These are phyloP conservation scores for Dolichallabes microphthalmus DNA, from an alignment of 2,113 vertebrate genomes.

Conservation along the genomic window DNA sequence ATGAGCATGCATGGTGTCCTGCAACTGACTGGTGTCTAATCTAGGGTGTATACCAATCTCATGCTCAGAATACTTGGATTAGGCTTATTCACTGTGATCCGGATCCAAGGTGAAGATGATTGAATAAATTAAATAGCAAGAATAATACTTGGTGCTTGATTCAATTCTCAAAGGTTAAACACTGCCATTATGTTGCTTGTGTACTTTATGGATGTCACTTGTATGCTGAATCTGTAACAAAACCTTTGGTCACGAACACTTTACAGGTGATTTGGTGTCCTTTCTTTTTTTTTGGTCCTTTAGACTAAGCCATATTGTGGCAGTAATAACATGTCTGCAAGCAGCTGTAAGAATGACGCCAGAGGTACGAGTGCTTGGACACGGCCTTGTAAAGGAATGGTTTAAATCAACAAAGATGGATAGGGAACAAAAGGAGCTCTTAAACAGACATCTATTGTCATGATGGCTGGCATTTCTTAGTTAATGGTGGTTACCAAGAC, in stretches of 20 bases:
- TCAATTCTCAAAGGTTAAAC: neutral
- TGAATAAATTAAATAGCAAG: neutral
- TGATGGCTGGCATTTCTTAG: slow-evolving; percentile 28
- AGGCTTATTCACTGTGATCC: neutral
- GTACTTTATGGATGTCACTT: neutral
- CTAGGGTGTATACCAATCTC: neutral
- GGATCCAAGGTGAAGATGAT: neutral
- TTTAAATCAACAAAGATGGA: slow-evolving; percentile 29
- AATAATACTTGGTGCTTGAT: slow-evolving; percentile 6
- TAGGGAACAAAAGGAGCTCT: slow-evolving; percentile 25
- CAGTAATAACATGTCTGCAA: slow-evolving; percentile 16
- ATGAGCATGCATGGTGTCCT: neutral
- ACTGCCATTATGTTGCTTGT: slow-evolving; percentile 15
- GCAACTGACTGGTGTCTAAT: neutral
- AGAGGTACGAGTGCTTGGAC: slow-evolving; percentile 10
- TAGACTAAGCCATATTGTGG: neutral
- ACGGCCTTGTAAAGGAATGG: slow-evolving; percentile 28
- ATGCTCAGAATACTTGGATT: neutral
- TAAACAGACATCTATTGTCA: slow-evolving; percentile 18
- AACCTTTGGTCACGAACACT: neutral
- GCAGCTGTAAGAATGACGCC: slow-evolving; percentile 19
- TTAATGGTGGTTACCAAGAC: slow-evolving; percentile 47
- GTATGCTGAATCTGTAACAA: neutral
- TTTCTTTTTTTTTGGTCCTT: neutral
- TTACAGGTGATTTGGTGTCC: neutral